Conservation (phyloP, 1,140 invertebrate genomes). For the Ips nitidus region DNA sequence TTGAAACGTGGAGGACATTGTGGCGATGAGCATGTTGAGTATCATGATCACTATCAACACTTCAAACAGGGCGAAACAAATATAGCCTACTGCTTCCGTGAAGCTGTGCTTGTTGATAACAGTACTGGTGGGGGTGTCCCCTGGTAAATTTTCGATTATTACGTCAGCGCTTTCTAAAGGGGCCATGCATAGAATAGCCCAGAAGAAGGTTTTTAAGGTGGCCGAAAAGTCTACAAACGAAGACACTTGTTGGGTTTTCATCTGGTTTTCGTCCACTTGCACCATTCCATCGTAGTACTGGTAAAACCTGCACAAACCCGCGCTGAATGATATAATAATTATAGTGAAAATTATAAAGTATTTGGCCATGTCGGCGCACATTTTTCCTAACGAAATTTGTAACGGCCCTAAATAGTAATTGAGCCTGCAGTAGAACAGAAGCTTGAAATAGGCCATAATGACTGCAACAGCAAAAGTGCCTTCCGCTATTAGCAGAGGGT, state of each 20-base stretch:
- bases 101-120: constrained; percentile 60
- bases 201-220: constrained; percentile 72
- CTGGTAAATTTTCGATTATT: constrained; percentile 60
- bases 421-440: constrained; percentile 60
- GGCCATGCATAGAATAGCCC: constrained; percentile 74
- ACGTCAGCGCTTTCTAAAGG: constrained; percentile 67
- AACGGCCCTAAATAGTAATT: constrained; percentile 63
- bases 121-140: constrained; percentile 52
- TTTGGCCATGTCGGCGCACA: constrained; percentile 60
- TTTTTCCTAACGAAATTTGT: constrained; percentile 64
- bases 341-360: constrained; percentile 59
- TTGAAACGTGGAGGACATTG: constrained; percentile 75
- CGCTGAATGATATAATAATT: constrained; percentile 58
- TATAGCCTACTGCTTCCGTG: constrained; percentile 63
- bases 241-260: constrained; percentile 54
- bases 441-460: constrained; percentile 66
- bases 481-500: constrained; percentile 72
- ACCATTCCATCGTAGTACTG: constrained; percentile 65
- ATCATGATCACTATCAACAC: constrained; percentile 71
- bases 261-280: constrained; percentile 55
- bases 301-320: constrained; percentile 56
- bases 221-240: constrained; percentile 60
- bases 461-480: constrained; percentile 72
- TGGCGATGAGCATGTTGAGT: constrained; percentile 78
- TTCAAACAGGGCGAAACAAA: constrained; percentile 66